Evolutionary conservation across 2,888 invertebrate species (phyloP).

Genomic region (Mythimna loreyi): DNA sequence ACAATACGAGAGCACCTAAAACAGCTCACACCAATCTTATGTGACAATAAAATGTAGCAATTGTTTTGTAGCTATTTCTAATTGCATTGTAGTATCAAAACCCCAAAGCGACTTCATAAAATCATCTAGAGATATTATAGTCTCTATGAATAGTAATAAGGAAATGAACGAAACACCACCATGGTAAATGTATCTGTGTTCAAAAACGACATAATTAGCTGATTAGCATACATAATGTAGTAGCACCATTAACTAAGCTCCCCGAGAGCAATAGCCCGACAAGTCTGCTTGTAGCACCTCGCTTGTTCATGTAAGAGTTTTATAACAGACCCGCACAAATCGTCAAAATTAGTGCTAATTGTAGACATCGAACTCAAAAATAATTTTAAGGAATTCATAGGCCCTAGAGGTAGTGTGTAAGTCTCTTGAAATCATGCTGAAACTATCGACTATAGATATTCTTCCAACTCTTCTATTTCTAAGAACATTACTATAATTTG

Average conservation of each 20-base stretch:
- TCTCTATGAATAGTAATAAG: conserved; percentile 60
- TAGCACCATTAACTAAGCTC: conserved; percentile 56
- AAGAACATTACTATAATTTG: conserved; percentile 74
- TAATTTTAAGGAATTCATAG: conserved; percentile 68
- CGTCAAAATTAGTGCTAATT: conserved; percentile 74
- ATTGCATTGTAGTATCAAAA: conserved; percentile 33
- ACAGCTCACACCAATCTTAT: conserved; percentile 66
- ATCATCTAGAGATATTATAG: conserved; percentile 59
- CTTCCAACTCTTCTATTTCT: conserved; percentile 72
- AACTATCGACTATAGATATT: conserved; percentile 68
- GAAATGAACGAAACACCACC: conserved; percentile 82
- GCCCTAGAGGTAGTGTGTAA: conserved; percentile 62
- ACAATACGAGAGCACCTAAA: conserved; percentile 33
- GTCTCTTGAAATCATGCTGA: conserved; percentile 69
- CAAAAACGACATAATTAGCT: conserved; percentile 72
- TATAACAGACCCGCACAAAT: conserved; percentile 61
- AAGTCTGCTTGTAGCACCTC: conserved; percentile 71
- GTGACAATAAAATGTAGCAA: conserved; percentile 78
- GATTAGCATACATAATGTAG: conserved; percentile 59
- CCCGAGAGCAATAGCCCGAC: conserved; percentile 57
- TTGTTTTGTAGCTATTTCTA: conserved; percentile 56
- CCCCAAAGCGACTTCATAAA: conserved; percentile 44
- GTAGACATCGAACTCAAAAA: conserved; percentile 76
- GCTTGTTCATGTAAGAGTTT: conserved; percentile 64
- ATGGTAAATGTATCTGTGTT: conserved; percentile 85